A percentile compares a stretch with the other conserved stretches of the same genome.
Evolutionary conservation across 2,113 vertebrate genomes (phyloP).

Genomic region (Typhlomys cinereus): DNA sequence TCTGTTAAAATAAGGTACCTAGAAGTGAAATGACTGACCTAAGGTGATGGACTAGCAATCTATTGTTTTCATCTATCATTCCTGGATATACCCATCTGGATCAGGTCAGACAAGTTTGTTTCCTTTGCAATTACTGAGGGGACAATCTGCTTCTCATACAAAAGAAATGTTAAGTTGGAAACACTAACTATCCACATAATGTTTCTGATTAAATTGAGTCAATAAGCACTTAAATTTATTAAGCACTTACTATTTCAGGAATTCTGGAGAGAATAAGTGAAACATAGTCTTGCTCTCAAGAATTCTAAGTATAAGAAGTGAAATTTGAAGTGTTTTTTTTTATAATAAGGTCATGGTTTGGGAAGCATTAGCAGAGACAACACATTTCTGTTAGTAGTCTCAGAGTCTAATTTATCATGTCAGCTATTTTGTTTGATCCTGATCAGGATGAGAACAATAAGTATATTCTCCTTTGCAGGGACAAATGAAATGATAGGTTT

Average conservation of each 20-base stretch:
- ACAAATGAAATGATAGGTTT: neutral
- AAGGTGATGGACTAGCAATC: neutral
- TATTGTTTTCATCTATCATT: neutral
- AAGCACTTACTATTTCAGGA: neutral
- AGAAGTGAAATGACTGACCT: neutral
- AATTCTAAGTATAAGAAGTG: neutral
- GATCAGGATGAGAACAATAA: neutral
- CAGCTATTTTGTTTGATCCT: neutral
- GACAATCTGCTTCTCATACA: neutral
- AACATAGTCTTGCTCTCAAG: neutral
- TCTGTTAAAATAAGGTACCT: neutral
- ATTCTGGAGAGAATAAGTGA: neutral
- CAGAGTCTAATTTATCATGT: neutral
- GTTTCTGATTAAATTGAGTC: slow-evolving; percentile 17
- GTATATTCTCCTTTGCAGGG: neutral
- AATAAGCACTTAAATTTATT: slow-evolving; percentile 21
- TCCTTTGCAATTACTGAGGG: neutral
- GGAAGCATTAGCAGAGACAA: neutral
- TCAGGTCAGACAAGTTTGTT: slow-evolving; percentile 5
- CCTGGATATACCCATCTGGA: neutral
- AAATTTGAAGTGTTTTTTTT: neutral
- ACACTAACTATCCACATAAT: neutral
- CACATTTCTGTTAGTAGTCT: neutral
- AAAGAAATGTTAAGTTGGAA: neutral
- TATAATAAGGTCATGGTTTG: neutral